These are phyloP conservation scores for Xenops minutus DNA, from an alignment of 2,797 vertebrate species.

Conservation along the genomic window DNA sequence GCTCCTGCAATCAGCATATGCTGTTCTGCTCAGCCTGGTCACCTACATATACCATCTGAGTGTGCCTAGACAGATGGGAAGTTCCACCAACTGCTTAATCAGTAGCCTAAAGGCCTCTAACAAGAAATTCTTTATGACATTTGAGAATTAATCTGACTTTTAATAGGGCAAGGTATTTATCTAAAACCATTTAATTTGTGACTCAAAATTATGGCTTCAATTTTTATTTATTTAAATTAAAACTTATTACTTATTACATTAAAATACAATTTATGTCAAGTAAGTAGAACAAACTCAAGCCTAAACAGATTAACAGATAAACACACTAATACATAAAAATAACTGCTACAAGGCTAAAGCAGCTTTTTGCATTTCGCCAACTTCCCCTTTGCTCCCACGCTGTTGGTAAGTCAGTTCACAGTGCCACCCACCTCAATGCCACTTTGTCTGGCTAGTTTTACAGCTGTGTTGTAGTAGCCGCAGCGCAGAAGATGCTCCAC, in stretches of 20 bases:
- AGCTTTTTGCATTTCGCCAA: not conserved
- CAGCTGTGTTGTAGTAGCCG: slow-evolving; percentile 97
- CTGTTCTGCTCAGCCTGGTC: not conserved
- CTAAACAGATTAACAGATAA: not conserved
- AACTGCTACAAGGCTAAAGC: not conserved
- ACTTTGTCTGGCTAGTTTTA: slow-evolving; percentile 94
- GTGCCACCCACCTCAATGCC: slow-evolving; percentile 88
- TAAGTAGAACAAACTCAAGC: not conserved
- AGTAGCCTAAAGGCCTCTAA: not conserved
- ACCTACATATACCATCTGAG: not conserved
- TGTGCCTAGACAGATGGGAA: slow-evolving; percentile 3
- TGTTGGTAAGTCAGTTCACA: not conserved
- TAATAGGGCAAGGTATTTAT: not conserved
- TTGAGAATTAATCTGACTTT: not conserved
- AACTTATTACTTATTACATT: no score
- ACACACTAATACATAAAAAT: not conserved
- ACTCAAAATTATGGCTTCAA: not conserved
- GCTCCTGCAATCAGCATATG: not conserved
- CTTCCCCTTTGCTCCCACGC: not conserved
- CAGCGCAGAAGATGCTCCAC: slow-evolving; percentile 97
- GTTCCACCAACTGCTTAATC: slow-evolving; percentile 6
- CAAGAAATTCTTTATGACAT: not conserved
- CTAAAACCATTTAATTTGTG: not conserved
- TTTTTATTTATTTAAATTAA: not conserved
- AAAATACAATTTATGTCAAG: not conserved